phyloP scores from a whole-genome alignment of 2,888 invertebrate genomes.

The Athalia rosae region DNA sequence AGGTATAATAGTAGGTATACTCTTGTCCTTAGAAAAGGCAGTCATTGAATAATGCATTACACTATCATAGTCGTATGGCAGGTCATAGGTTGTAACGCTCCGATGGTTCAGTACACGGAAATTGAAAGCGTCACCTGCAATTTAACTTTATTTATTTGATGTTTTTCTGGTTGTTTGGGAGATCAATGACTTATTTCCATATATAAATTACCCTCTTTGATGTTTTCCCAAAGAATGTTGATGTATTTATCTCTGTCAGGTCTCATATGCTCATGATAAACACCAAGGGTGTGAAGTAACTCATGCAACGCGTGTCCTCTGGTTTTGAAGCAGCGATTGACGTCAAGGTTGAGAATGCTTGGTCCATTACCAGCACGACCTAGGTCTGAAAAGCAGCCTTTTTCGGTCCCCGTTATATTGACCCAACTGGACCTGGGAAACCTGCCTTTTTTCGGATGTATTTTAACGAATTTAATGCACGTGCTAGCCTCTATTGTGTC shows the following conservation, averaged over 20 bases:
- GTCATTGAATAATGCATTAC: slow-evolving; percentile 55
- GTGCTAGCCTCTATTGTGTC: slow-evolving; percentile 47
- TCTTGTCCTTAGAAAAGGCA: slow-evolving; percentile 46
- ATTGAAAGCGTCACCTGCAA: no score
- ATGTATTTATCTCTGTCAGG: slow-evolving; percentile 54
- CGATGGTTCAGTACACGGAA: no score
- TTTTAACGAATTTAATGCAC: slow-evolving; percentile 50
- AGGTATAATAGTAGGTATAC: no score
- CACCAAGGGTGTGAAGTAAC: slow-evolving; percentile 53
- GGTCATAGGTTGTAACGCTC: slow-evolving; percentile 49
- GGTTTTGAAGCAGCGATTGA: slow-evolving; percentile 47
- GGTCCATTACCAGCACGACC: slow-evolving; percentile 47
- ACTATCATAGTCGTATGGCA: slow-evolving; percentile 54
- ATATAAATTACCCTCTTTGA: no score
- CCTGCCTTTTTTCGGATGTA: slow-evolving; percentile 45
- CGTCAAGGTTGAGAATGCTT: slow-evolving; percentile 49
- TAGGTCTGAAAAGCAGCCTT: slow-evolving; percentile 53
- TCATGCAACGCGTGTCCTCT: slow-evolving; percentile 54
- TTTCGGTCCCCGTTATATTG: slow-evolving; percentile 50
- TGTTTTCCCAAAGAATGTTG: slow-evolving; percentile 47
- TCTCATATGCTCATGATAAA: slow-evolving; percentile 54
- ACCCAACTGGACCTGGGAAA: slow-evolving; percentile 50
- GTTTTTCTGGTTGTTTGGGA: no score
- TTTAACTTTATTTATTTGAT: no score
- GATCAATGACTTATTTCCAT: no score